phyloP scores from a whole-genome alignment of 2,113 vertebrate genomes.

The Lophotis ruficrista region DNA sequence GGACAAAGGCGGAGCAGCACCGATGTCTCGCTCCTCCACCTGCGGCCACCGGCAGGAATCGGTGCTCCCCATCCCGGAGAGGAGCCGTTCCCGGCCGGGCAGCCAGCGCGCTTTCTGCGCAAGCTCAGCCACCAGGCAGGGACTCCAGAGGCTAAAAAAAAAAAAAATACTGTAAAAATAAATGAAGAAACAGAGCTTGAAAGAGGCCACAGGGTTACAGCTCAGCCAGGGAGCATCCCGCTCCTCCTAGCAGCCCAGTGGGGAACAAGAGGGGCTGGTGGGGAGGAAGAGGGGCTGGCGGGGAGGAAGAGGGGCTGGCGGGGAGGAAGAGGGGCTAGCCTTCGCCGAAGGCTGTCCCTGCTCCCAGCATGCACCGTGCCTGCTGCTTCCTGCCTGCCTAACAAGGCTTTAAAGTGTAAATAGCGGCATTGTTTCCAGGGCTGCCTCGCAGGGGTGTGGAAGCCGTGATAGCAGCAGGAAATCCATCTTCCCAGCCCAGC shows the following conservation, averaged over 20 bases:
- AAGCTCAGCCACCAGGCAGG: background rate
- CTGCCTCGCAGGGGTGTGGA: slow-evolving; percentile 19
- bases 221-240: background rate
- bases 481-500: background rate
- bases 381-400: slow-evolving; percentile 42
- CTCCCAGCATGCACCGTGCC: slow-evolving; percentile 44
- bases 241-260: background rate
- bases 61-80: accelerated
- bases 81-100: accelerated
- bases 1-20: background rate
- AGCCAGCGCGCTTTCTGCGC: accelerated
- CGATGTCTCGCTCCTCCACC: background rate
- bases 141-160: background rate
- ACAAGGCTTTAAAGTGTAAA: slow-evolving; percentile 58
- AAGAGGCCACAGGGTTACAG: background rate
- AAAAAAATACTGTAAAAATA: background rate
- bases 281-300: background rate
- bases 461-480: background rate
- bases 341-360: background rate
- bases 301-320: background rate
- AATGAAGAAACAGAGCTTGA: background rate
- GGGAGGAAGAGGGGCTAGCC: background rate
- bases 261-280: background rate
- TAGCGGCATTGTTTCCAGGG: slow-evolving; percentile 53
- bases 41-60: accelerated